These are phyloP conservation scores for Hemaris fuciformis DNA, from an alignment of 2,888 invertebrate genomes.

Conservation along the genomic window DNA sequence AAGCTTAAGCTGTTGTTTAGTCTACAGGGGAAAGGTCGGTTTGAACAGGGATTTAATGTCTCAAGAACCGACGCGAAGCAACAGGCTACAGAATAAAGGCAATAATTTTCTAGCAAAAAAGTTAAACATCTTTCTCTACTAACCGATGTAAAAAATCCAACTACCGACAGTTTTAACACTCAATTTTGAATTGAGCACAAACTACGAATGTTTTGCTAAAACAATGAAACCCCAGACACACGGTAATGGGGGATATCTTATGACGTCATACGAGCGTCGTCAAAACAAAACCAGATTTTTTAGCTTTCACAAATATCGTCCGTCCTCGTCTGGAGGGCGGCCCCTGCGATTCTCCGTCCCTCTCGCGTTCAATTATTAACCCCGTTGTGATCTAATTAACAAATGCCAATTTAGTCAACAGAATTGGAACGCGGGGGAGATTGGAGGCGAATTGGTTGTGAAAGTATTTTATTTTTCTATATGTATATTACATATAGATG, in stretches of 20 bases:
- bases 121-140: background rate
- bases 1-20: too few species aligned
- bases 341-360: constrained; percentile 5
- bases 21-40: too few species aligned
- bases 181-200: background rate
- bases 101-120: background rate
- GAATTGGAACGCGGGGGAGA: constrained; percentile 29
- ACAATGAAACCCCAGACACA: constrained; percentile 1
- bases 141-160: background rate
- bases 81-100: too few species aligned
- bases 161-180: too few species aligned
- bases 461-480: background rate
- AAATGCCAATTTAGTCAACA: constrained; percentile 54
- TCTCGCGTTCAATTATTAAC: constrained; percentile 46
- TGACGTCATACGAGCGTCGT: constrained; percentile 14
- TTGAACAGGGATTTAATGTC: too few species aligned
- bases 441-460: constrained; percentile 24
- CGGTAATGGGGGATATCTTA: constrained; percentile 5
- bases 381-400: constrained; percentile 59
- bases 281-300: constrained; percentile 17
- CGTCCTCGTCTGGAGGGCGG: constrained; percentile 24
- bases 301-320: constrained; percentile 19
- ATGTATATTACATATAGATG: background rate
- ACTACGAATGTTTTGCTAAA: background rate
- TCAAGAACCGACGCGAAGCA: too few species aligned